Evolutionary conservation across 1,140 invertebrate species (phyloP).

Genomic region (Megalonaias nervosa): DNA sequence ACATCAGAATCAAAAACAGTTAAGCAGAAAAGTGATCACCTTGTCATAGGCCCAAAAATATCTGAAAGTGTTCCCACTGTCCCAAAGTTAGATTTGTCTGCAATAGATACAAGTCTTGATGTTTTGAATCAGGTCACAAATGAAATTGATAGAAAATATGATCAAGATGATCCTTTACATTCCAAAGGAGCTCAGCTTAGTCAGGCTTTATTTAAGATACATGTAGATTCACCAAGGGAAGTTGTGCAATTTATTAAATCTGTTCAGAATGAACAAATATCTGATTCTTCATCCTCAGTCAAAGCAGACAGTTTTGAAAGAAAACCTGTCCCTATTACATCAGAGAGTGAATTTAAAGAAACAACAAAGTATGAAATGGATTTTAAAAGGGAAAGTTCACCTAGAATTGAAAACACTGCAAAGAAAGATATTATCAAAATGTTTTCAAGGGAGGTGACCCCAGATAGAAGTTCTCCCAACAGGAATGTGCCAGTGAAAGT

Average conservation of each 20-base stretch:
- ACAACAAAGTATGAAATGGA: no score
- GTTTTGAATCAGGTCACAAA: conserved; percentile 31
- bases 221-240: conserved; percentile 31
- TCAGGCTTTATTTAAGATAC: conserved; percentile 24
- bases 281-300: no score
- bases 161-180: conserved; percentile 3
- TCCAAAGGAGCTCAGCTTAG: conserved; percentile 8
- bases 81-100: conserved; percentile 26
- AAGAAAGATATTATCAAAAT: conserved; percentile 31
- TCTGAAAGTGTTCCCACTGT: conserved; percentile 16
- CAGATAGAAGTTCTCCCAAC: conserved; percentile 21
- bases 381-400: neutral
- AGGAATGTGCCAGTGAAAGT: conserved; percentile 32
- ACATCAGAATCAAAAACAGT: neutral
- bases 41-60: neutral
- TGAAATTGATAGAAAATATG: conserved; percentile 9
- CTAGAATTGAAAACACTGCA: conserved; percentile 5
- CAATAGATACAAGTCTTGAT: conserved; percentile 42
- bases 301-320: no score
- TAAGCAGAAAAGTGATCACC: neutral
- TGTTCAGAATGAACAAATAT: conserved; percentile 19
- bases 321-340: no score
- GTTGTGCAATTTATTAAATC: conserved; percentile 35
- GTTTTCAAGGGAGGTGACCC: conserved; percentile 31
- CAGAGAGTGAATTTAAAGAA: no score